A percentile compares a stretch with the other conserved stretches of the same genome.
Conservation (phyloP, 2,113 vertebrate species). For the Oreocharis arfaki region DNA sequence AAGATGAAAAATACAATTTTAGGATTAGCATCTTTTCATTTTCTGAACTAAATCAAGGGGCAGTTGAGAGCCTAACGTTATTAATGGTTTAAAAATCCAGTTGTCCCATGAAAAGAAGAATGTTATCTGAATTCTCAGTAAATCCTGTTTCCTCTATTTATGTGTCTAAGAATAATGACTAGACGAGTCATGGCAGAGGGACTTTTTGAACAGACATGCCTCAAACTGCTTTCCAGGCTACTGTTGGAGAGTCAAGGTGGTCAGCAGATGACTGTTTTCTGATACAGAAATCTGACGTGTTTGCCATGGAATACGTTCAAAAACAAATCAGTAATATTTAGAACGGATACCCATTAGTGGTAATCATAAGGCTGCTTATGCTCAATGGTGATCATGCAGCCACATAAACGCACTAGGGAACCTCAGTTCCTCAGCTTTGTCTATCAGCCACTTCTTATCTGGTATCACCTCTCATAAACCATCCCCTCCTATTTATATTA, state of each 20-base stretch:
- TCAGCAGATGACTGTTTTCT: background rate
- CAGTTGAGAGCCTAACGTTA: background rate
- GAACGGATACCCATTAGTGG: background rate
- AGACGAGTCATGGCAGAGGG: background rate
- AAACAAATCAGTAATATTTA: background rate
- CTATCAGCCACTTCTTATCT: background rate
- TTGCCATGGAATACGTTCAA: background rate
- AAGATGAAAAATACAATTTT: background rate
- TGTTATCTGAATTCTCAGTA: background rate
- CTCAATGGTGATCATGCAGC: background rate
- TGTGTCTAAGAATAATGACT: background rate
- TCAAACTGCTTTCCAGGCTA: background rate
- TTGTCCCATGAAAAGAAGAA: background rate
- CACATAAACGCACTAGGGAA: rapidly evolving
- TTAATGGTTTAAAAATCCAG: constrained; percentile 6
- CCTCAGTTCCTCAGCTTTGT: background rate
- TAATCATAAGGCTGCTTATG: background rate
- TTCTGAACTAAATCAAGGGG: background rate
- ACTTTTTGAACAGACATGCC: background rate
- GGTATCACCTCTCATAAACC: background rate
- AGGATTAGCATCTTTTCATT: constrained; percentile 5
- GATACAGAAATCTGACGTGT: background rate
- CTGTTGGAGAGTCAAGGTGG: background rate
- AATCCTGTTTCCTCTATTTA: background rate
- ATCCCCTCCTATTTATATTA: background rate